phyloP scores from a whole-genome alignment of 1,140 invertebrate species.

The Zaprionus ghesquierei region DNA sequence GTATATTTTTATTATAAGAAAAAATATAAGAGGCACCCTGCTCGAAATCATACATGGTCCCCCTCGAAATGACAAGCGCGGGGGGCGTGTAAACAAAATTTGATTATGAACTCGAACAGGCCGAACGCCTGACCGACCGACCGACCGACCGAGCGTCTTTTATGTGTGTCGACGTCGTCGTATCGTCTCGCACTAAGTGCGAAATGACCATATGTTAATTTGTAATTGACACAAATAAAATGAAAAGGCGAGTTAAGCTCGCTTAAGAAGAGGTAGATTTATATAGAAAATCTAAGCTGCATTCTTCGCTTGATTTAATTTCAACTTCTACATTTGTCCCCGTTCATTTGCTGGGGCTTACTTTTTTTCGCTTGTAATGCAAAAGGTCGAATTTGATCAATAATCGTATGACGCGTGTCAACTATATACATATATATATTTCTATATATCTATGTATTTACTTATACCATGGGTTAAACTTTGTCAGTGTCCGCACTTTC shows the following conservation, averaged over 20 bases:
- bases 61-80: constrained; percentile 25
- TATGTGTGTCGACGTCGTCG: constrained; percentile 19
- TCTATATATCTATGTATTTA: background rate
- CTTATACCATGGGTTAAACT: no score
- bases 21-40: constrained; percentile 12
- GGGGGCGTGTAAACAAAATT: constrained; percentile 45
- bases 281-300: background rate
- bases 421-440: background rate
- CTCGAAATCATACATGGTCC: background rate
- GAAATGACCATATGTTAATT: constrained; percentile 54
- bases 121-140: background rate
- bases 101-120: constrained; percentile 32
- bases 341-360: background rate
- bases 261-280: background rate
- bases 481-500: background rate
- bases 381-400: constrained; percentile 11
- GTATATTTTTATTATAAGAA: background rate
- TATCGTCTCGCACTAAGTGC: constrained; percentile 20
- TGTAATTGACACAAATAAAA: constrained; percentile 63
- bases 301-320: background rate
- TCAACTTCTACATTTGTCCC: background rate
- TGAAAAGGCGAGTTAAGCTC: constrained; percentile 5
- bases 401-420: constrained; percentile 8
- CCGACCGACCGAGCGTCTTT: constrained; percentile 7
- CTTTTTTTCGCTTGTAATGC: background rate